phyloP scores from a whole-genome alignment of 2,888 invertebrate genomes.

The Notocelia uddmanniana region DNA sequence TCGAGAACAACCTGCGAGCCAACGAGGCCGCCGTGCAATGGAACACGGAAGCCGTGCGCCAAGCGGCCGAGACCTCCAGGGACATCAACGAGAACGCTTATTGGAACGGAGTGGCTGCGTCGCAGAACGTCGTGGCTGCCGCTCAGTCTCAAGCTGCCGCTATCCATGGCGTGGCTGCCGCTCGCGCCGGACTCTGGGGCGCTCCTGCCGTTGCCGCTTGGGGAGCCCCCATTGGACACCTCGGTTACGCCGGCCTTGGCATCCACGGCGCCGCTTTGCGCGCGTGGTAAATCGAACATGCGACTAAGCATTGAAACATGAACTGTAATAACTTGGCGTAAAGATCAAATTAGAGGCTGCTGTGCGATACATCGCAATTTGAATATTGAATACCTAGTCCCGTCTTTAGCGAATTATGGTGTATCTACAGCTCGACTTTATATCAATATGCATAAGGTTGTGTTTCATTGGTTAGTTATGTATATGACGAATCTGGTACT shows the following conservation, averaged over 20 bases:
- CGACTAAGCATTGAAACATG: slow-evolving; percentile 11
- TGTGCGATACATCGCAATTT: neutral
- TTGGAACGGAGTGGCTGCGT: slow-evolving; percentile 77
- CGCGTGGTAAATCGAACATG: slow-evolving; percentile 72
- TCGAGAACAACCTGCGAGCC: slow-evolving; percentile 72
- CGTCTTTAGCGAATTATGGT: neutral
- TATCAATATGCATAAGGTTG: neutral
- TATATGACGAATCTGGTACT: slow-evolving; percentile 14
- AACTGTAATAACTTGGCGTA: neutral
- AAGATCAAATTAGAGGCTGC: neutral
- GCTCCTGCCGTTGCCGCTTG: slow-evolving; percentile 46
- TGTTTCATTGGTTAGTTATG: slow-evolving; percentile 13
- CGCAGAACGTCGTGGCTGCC: slow-evolving; percentile 77
- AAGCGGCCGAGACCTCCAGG: slow-evolving; percentile 71
- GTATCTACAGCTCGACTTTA: neutral
- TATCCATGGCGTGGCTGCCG: slow-evolving; percentile 65
- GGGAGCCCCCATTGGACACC: slow-evolving; percentile 37
- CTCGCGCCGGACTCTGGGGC: slow-evolving; percentile 56
- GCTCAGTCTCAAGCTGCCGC: slow-evolving; percentile 80
- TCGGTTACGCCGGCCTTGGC: slow-evolving; percentile 48
- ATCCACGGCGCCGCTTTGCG: slow-evolving; percentile 53
- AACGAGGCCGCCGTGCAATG: slow-evolving; percentile 72
- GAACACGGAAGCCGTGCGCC: slow-evolving; percentile 74
- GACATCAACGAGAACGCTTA: slow-evolving; percentile 78
- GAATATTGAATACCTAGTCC: neutral